A percentile compares a stretch with the other conserved stretches of the same genome.
These are phyloP conservation scores for Narcine bancroftii DNA, from an alignment of 2,113 vertebrate genomes.

Conservation along the genomic window DNA sequence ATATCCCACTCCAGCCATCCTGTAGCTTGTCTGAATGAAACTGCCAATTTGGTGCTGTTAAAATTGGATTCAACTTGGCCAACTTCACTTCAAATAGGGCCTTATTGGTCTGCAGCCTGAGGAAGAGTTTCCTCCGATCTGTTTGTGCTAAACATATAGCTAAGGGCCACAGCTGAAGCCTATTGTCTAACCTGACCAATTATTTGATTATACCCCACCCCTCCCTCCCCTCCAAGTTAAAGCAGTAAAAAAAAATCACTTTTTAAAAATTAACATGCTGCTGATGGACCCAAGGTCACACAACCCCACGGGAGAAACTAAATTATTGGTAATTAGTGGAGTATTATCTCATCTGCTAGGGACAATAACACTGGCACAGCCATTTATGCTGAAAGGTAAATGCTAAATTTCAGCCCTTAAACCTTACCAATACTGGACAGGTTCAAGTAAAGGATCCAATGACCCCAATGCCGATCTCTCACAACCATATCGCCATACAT, in stretches of 20 bases:
- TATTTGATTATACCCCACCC: not conserved
- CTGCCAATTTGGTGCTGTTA: not conserved
- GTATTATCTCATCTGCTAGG: not conserved
- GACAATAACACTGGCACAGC: slow-evolving; percentile 8
- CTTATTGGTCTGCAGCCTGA: not conserved
- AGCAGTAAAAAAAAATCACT: not conserved
- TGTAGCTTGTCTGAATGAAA: not conserved
- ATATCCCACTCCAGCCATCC: not conserved
- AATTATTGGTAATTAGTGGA: not conserved
- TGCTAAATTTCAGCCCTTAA: not conserved
- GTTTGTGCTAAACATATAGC: not conserved
- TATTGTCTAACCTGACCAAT: not conserved
- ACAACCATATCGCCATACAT: slow-evolving; percentile 11
- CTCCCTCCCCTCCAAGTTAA: too few relatives aligned
- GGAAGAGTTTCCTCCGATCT: not conserved
- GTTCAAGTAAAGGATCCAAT: not conserved
- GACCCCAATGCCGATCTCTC: not conserved
- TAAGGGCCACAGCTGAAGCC: not conserved
- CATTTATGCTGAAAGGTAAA: not conserved
- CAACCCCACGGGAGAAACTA: not conserved
- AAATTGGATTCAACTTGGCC: slow-evolving; percentile 9
- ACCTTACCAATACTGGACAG: slow-evolving; percentile 26
- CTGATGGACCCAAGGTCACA: not conserved
- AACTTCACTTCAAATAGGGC: not conserved
- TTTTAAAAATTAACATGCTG: not conserved